Evolutionary conservation across 2,888 invertebrate genomes (phyloP).

Genomic region (Diarsia brunnea): DNA sequence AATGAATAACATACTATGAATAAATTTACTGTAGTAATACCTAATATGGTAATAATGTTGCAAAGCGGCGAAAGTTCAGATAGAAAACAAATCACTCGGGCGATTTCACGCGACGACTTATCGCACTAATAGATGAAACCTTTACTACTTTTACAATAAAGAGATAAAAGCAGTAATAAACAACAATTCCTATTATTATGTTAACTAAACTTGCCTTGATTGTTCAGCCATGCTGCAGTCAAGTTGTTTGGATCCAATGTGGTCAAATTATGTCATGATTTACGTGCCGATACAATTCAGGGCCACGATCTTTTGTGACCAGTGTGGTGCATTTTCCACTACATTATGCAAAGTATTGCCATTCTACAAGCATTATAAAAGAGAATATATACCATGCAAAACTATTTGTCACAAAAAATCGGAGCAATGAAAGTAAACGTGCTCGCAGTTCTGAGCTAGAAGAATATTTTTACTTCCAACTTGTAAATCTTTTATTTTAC

Average conservation of each 20-base stretch:
- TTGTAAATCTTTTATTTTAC: conserved; percentile 35
- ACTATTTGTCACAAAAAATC: conserved; percentile 48
- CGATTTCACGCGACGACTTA: conserved; percentile 51
- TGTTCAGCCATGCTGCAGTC: conserved; percentile 32
- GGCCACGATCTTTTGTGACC: conserved; percentile 54
- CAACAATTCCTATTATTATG: conserved; percentile 13
- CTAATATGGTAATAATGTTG: conserved; percentile 59
- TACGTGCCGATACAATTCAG: conserved; percentile 50
- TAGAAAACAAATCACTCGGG: conserved; percentile 52
- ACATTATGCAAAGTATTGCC: conserved; percentile 29
- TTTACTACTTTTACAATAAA: conserved; percentile 8
- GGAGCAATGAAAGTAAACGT: conserved; percentile 64
- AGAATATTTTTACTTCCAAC: conserved; percentile 58
- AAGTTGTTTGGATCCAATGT: conserved; percentile 44
- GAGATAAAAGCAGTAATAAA: conserved; percentile 2
- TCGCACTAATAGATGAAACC: conserved; percentile 4
- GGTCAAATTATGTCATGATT: conserved; percentile 60
- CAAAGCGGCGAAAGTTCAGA: conserved; percentile 58
- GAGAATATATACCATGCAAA: conserved; percentile 29
- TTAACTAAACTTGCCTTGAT: conserved; percentile 15
- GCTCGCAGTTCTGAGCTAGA: conserved; percentile 46
- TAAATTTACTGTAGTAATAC: conserved; percentile 31
- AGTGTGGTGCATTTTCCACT: conserved; percentile 27
- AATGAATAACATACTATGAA: conserved; percentile 36
- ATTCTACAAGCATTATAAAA: conserved; percentile 23